These are phyloP conservation scores for Dysdera silvatica DNA, from an alignment of 1,140 invertebrate genomes.

Conservation along the genomic window DNA sequence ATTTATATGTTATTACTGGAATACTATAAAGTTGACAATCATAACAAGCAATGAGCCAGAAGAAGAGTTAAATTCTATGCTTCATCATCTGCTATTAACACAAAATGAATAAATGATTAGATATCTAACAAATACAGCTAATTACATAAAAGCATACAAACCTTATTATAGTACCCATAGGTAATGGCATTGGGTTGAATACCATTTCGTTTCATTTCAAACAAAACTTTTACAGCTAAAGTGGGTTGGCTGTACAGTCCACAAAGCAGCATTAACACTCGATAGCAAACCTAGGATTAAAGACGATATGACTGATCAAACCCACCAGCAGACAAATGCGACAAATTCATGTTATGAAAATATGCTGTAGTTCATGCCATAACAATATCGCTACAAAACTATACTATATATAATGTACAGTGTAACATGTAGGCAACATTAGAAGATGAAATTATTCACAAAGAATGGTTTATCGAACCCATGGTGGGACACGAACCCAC, in stretches of 20 bases:
- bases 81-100: neutral
- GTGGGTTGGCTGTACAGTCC: constrained; percentile 88
- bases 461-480: too few relatives aligned
- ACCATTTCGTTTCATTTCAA: constrained; percentile 89
- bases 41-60: too few relatives aligned
- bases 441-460: too few relatives aligned
- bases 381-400: too few relatives aligned
- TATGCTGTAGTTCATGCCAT: too few relatives aligned
- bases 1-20: too few relatives aligned
- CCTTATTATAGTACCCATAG: constrained; percentile 75
- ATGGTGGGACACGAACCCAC: too few relatives aligned
- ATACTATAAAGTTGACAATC: too few relatives aligned
- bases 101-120: too few relatives aligned
- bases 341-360: too few relatives aligned
- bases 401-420: too few relatives aligned
- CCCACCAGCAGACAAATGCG: neutral
- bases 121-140: neutral
- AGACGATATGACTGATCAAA: constrained; percentile 14
- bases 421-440: too few relatives aligned
- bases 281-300: constrained; percentile 73
- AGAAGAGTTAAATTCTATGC: constrained; percentile 17
- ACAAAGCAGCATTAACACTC: constrained; percentile 97
- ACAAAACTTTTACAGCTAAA: constrained; percentile 86
- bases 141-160: constrained; percentile 21
- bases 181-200: constrained; percentile 96